Evolutionary conservation across 2,888 invertebrate genomes (phyloP).

Genomic region (Synanthedon vespiformis): DNA sequence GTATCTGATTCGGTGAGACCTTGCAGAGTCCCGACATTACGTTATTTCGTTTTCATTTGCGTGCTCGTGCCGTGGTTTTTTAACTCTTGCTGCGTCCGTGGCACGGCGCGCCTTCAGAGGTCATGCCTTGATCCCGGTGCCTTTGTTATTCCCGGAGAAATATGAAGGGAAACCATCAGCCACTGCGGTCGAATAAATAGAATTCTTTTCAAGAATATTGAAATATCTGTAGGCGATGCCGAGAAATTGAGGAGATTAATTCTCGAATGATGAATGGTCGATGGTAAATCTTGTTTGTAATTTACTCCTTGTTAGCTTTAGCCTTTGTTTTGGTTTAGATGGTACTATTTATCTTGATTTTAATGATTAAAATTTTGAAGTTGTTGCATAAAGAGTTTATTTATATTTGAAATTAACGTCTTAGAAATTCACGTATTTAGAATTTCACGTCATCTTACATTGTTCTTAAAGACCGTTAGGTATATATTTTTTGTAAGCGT

Average conservation of each 20-base stretch:
- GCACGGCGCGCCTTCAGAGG: conserved; percentile 33
- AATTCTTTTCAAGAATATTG: conserved; percentile 60
- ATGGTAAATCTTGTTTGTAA: conserved; percentile 52
- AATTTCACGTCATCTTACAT: conserved; percentile 34
- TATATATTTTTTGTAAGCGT: conserved; percentile 28
- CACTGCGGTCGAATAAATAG: conserved; percentile 43
- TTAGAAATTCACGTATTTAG: no score
- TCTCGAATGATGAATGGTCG: conserved; percentile 49
- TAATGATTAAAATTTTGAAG: neutral
- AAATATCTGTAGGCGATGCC: conserved; percentile 56
- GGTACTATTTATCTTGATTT: conserved; percentile 12
- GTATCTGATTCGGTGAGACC: conserved; percentile 61
- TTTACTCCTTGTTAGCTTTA: conserved; percentile 50
- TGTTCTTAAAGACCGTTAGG: conserved; percentile 39
- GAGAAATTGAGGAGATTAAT: conserved; percentile 46
- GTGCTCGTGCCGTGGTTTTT: conserved; percentile 58
- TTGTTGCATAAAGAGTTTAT: neutral
- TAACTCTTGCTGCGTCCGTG: conserved; percentile 32
- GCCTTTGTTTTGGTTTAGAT: conserved; percentile 30
- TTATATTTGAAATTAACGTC: neutral
- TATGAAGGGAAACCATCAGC: conserved; percentile 50
- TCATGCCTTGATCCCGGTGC: conserved; percentile 48
- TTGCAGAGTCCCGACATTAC: conserved; percentile 38
- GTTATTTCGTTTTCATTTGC: conserved; percentile 70
- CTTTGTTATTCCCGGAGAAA: conserved; percentile 34